Evolutionary conservation across 2,113 vertebrate genomes (phyloP).

Genomic region (Psophia crepitans): DNA sequence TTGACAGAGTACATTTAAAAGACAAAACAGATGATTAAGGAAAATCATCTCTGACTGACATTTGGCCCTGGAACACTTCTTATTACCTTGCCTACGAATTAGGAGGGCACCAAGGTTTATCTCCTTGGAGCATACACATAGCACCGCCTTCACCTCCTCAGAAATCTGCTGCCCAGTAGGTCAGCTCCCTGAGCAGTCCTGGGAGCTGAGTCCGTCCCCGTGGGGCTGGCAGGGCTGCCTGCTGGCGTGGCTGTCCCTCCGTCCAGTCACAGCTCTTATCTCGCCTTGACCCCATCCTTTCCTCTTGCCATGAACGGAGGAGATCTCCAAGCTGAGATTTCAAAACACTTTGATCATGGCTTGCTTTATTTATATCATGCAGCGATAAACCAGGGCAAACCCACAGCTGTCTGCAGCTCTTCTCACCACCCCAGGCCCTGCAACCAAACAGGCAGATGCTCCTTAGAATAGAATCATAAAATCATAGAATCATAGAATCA

Average conservation of each 20-base stretch:
- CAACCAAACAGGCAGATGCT: not conserved
- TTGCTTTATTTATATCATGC: not conserved
- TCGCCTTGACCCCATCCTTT: not conserved
- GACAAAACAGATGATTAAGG: not conserved
- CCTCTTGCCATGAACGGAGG: fast-evolving
- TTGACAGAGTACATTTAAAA: not conserved
- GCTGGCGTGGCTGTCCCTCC: not conserved
- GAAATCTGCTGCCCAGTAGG: fast-evolving
- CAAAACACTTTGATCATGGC: not conserved
- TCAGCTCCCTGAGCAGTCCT: fast-evolving
- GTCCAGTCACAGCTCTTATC: not conserved
- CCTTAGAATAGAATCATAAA: too few species aligned
- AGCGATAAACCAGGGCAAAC: not conserved
- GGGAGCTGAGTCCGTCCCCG: not conserved
- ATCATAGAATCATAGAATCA: too few species aligned
- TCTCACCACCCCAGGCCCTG: fast-evolving
- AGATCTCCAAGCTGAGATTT: not conserved
- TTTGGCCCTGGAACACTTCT: not conserved
- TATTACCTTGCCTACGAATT: not conserved
- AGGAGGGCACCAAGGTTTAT: not conserved
- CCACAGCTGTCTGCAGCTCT: not conserved
- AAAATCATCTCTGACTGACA: not conserved
- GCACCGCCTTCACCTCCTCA: not conserved
- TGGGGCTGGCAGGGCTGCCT: fast-evolving
- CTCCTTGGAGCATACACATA: not conserved